phyloP scores from a whole-genome alignment of 2,888 invertebrate genomes.

The Nycteola revayana region DNA sequence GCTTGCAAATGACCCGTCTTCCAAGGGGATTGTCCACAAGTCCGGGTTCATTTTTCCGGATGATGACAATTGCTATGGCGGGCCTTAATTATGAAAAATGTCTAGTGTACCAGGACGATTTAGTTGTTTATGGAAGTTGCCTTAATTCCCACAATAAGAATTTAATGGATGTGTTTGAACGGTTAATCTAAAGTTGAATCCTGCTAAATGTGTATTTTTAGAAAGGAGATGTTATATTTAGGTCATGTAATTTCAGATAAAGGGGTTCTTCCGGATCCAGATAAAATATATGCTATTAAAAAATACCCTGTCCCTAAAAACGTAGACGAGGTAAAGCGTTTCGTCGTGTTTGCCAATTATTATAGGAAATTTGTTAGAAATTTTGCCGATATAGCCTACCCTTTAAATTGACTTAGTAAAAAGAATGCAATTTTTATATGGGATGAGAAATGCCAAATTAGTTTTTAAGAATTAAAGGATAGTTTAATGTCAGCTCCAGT shows the following conservation, averaged over 20 bases:
- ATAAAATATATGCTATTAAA: constrained; percentile 6
- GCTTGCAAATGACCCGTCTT: not conserved
- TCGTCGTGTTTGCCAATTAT: constrained; percentile 4
- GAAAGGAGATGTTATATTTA: constrained; percentile 9
- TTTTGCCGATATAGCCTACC: constrained; percentile 14
- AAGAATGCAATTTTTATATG: constrained; percentile 1
- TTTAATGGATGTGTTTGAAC: constrained; percentile 1
- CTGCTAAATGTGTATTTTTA: constrained; percentile 8
- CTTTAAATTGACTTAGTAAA: not conserved
- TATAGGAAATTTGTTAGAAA: constrained; percentile 8
- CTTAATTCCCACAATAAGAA: not conserved
- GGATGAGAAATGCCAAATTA: constrained; percentile 8
- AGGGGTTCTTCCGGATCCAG: constrained; percentile 15
- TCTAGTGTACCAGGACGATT: constrained; percentile 2
- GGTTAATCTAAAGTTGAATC: constrained; percentile 7
- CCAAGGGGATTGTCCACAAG: constrained; percentile 3
- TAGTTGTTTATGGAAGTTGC: not conserved
- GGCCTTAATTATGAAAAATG: constrained; percentile 1
- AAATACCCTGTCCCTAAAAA: constrained; percentile 16
- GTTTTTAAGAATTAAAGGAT: constrained; percentile 11
- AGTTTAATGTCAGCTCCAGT: constrained; percentile 8
- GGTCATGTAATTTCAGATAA: constrained; percentile 7
- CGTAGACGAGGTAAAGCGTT: constrained; percentile 4
- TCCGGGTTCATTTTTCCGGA: constrained; percentile 1
- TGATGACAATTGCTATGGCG: constrained; percentile 2